Evolutionary conservation across 1,140 invertebrate genomes (phyloP).

Genomic region (Drosophila orosa): DNA sequence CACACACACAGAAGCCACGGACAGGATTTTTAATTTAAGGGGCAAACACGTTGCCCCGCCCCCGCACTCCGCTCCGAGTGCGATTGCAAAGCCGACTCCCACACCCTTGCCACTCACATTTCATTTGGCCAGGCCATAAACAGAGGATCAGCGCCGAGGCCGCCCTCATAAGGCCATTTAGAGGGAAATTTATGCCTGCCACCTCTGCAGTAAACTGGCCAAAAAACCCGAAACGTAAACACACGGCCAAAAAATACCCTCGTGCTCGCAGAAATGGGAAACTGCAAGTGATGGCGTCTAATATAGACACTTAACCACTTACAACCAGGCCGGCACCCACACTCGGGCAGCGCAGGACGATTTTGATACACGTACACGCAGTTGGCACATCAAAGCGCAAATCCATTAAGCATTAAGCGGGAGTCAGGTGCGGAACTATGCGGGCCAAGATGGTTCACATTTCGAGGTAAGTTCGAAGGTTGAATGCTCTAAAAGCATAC

Average conservation of each 20-base stretch:
- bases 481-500: background rate
- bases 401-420: constrained; percentile 74
- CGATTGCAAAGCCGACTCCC: constrained; percentile 22
- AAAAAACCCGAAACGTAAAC: constrained; percentile 26
- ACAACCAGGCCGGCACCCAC: constrained; percentile 40
- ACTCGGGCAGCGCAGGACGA: constrained; percentile 12
- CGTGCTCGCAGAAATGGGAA: constrained; percentile 37
- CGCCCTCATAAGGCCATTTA: constrained; percentile 69
- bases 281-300: constrained; percentile 76
- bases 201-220: constrained; percentile 50
- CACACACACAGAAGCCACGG: constrained; percentile 25
- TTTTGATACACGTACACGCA: constrained; percentile 45
- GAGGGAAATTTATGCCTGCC: constrained; percentile 69
- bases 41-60: constrained; percentile 25
- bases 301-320: constrained; percentile 75
- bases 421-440: constrained; percentile 50
- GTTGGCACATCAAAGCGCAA: constrained; percentile 80
- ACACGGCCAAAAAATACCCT: constrained; percentile 38
- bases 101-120: constrained; percentile 24
- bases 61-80: background rate
- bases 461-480: background rate
- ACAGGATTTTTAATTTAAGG: constrained; percentile 70
- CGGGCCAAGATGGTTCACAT: constrained; percentile 6
- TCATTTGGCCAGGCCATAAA: constrained; percentile 67
- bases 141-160: constrained; percentile 60